These are phyloP conservation scores for Lithodes maja DNA, from an alignment of 2,888 invertebrate genomes.

Conservation along the genomic window DNA sequence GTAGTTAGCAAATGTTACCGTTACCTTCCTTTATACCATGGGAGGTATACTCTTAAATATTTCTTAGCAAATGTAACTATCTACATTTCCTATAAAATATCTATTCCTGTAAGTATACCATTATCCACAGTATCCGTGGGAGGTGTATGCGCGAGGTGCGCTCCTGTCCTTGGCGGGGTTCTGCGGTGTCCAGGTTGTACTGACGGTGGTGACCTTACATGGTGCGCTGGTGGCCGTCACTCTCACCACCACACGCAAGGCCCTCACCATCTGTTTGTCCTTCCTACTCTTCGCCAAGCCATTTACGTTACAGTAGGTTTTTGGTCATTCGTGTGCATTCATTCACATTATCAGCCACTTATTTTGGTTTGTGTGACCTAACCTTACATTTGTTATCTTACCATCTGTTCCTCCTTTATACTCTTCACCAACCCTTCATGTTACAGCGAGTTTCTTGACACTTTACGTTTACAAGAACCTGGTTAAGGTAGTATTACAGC, in stretches of 20 bases:
- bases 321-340: neutral
- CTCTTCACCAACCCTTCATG: no score
- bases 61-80: no score
- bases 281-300: conserved; percentile 96
- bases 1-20: no score
- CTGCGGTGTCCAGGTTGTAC: conserved; percentile 93
- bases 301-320: conserved; percentile 81
- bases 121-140: conserved; percentile 75
- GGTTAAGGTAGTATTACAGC: no score
- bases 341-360: neutral
- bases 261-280: conserved; percentile 92
- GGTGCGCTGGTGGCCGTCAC: conserved; percentile 96
- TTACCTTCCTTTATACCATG: no score
- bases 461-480: no score
- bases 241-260: conserved; percentile 92
- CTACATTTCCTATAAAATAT: no score
- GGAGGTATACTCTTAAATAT: no score
- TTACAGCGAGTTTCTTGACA: no score
- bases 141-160: conserved; percentile 89
- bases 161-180: conserved; percentile 93
- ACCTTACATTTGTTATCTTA: no score
- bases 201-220: conserved; percentile 89
- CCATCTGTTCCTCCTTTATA: no score
- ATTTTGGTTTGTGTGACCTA: neutral
- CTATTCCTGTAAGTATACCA: no score